phyloP scores from a whole-genome alignment of 1,140 invertebrate genomes.

The Eubasilissa regina region DNA sequence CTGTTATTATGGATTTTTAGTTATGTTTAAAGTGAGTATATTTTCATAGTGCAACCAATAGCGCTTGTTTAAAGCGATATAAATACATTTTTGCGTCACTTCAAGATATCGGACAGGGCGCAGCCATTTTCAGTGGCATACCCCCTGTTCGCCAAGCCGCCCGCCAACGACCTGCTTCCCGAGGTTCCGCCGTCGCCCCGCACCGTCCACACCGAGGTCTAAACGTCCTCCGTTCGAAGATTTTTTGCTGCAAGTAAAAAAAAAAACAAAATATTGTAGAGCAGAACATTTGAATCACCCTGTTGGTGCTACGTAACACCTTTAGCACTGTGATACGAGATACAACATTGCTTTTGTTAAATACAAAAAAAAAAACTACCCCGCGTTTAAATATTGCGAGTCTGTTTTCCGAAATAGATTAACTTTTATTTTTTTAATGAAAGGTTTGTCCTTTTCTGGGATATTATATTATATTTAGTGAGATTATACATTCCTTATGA shows the following conservation, averaged over 20 bases:
- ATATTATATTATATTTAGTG: too few relatives aligned
- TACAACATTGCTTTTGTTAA: constrained; percentile 30
- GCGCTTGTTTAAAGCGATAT: too few relatives aligned
- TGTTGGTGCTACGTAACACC: constrained; percentile 19
- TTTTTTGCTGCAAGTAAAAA: constrained; percentile 41
- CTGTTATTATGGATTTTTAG: too few relatives aligned
- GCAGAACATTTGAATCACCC: constrained; percentile 15
- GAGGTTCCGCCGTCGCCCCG: constrained; percentile 39
- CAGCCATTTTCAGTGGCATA: constrained; percentile 59
- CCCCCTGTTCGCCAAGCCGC: constrained; percentile 54
- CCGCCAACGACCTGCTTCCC: constrained; percentile 35
- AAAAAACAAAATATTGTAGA: constrained; percentile 3
- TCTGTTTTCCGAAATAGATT: too few relatives aligned
- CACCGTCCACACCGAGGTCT: constrained; percentile 58
- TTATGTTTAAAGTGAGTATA: too few relatives aligned
- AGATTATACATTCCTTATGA: too few relatives aligned
- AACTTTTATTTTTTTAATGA: too few relatives aligned
- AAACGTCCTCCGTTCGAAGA: constrained; percentile 9
- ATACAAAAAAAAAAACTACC: background rate
- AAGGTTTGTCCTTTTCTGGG: too few relatives aligned
- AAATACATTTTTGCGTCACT: background rate
- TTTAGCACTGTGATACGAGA: constrained; percentile 9
- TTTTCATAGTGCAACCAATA: too few relatives aligned
- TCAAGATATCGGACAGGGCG: constrained; percentile 59
- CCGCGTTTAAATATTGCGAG: background rate